Conservation (phyloP, 2,797 vertebrate species). For the Spondyliosoma cantharus region DNA sequence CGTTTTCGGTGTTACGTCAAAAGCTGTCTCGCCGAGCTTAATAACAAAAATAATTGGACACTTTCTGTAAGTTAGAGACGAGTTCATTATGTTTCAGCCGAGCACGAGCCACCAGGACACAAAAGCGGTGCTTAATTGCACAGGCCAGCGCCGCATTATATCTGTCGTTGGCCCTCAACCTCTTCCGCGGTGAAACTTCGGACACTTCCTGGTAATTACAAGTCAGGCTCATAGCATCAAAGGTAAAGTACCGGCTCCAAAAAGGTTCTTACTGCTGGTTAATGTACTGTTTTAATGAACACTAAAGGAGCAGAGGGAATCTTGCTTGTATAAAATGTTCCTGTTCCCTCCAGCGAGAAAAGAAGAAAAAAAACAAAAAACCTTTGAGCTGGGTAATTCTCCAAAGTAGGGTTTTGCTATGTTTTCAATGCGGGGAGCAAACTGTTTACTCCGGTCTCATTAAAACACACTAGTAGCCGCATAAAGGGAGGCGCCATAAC, state of each 20-base stretch:
- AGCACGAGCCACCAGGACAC: conserved; percentile 49
- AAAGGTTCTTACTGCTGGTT: conserved; percentile 59
- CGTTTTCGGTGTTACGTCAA: neutral
- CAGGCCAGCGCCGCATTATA: conserved; percentile 13
- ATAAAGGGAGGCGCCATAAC: conserved; percentile 38
- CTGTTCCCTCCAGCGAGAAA: conserved; percentile 23
- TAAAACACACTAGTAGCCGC: conserved; percentile 45
- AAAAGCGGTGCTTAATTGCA: conserved; percentile 54
- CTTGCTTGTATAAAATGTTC: conserved; percentile 33
- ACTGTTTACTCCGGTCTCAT: conserved; percentile 59
- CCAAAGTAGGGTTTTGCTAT: conserved; percentile 25
- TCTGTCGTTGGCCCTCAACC: conserved; percentile 46
- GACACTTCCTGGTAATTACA: conserved; percentile 70
- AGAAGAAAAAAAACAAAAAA: neutral
- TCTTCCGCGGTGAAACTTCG: conserved; percentile 43
- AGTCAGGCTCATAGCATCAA: conserved; percentile 57
- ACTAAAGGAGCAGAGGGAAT: conserved; percentile 51
- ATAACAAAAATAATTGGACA: conserved; percentile 47
- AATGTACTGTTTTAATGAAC: conserved; percentile 71
- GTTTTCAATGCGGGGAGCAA: conserved; percentile 36
- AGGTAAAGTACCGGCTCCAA: conserved; percentile 54
- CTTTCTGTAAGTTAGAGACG: conserved; percentile 48
- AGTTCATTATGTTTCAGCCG: conserved; percentile 43
- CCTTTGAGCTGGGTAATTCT: conserved; percentile 41
- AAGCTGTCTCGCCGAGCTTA: neutral